phyloP scores from a whole-genome alignment of 2,888 invertebrate genomes.

The Unio pictorum region DNA sequence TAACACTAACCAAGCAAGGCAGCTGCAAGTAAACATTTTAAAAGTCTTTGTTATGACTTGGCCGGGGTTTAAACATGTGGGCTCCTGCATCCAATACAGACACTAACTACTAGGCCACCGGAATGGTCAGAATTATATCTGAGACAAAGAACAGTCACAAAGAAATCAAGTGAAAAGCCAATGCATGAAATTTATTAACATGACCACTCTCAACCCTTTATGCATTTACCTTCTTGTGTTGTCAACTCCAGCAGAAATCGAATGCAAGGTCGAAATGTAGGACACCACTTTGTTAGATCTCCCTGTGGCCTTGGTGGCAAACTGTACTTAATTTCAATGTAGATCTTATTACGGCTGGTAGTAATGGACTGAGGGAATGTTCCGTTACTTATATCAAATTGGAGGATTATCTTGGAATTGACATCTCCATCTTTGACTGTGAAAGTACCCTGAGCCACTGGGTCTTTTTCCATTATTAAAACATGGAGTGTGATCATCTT shows the following conservation, averaged over 20 bases:
- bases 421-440: conserved; percentile 56
- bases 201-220: not conserved
- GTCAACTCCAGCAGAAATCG: conserved; percentile 53
- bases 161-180: no score
- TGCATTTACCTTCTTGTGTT: conserved; percentile 72
- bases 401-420: conserved; percentile 79
- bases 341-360: conserved; percentile 85
- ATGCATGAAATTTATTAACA: no score
- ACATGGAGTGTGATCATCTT: conserved; percentile 90
- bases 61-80: no score
- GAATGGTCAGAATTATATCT: no score
- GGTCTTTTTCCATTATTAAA: conserved; percentile 81
- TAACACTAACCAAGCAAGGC: no score
- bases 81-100: no score
- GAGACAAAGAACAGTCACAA: no score
- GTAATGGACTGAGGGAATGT: conserved; percentile 86
- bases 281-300: conserved; percentile 38
- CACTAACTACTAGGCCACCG: no score
- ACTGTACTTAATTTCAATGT: conserved; percentile 80
- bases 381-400: conserved; percentile 84
- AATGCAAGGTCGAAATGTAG: conserved; percentile 49
- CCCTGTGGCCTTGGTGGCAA: conserved; percentile 36
- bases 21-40: no score
- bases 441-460: conserved; percentile 76
- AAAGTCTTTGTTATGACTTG: no score